Evolutionary conservation across 2,797 vertebrate genomes (phyloP).

Genomic region (Ctenopoma multispine): DNA sequence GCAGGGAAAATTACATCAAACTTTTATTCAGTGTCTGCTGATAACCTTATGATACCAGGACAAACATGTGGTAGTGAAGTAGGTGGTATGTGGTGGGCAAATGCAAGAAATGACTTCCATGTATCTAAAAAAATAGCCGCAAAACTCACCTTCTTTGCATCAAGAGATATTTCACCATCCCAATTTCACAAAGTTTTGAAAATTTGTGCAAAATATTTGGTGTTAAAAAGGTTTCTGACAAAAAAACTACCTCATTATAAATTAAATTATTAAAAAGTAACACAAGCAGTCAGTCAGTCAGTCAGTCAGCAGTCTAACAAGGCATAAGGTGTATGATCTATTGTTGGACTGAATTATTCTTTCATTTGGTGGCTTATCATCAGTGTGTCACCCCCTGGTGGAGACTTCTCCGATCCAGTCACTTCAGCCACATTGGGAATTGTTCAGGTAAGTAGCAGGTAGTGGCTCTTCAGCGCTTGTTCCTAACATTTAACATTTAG

Average conservation of each 20-base stretch:
- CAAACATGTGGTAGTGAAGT: not conserved
- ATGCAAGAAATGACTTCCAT: too few species aligned
- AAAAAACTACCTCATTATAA: not conserved
- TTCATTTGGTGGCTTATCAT: slow-evolving; percentile 21
- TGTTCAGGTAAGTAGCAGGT: slow-evolving; percentile 88
- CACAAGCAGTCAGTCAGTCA: too few species aligned
- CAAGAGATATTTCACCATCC: not conserved
- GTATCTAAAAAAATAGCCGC: too few species aligned
- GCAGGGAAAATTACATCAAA: fast-evolving
- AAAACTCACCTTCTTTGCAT: not conserved
- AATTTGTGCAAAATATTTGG: too few species aligned
- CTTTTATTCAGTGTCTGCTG: not conserved
- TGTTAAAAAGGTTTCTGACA: not conserved
- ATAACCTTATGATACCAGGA: not conserved
- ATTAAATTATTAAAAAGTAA: too few species aligned
- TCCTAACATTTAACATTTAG: not conserved
- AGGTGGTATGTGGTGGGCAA: too few species aligned
- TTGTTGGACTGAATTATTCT: not conserved
- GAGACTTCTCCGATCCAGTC: slow-evolving; percentile 99
- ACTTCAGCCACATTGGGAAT: slow-evolving; percentile 98
- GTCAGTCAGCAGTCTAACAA: too few species aligned
- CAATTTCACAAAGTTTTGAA: not conserved
- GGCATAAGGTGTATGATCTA: too few species aligned
- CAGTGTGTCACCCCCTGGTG: slow-evolving; percentile 98
- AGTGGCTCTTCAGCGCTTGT: too few species aligned